Evolutionary conservation across 2,888 invertebrate species (phyloP).

Genomic region (Orthosia gracilis): DNA sequence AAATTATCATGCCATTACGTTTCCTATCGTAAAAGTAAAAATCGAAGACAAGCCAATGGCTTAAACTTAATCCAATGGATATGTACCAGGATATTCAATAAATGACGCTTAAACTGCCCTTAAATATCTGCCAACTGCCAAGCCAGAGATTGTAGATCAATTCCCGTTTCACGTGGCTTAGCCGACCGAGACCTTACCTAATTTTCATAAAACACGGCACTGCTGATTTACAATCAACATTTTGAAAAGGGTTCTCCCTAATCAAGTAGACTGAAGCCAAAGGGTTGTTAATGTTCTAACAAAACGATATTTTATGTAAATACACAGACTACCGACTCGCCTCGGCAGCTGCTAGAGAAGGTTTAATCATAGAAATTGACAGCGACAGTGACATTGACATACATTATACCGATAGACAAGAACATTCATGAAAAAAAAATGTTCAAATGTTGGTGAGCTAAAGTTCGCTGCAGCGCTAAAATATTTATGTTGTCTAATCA

Average conservation of each 20-base stretch:
- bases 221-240: constrained; percentile 31
- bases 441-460: no score
- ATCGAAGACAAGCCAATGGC: no score
- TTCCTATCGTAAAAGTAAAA: no score
- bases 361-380: no score
- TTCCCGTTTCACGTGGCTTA: constrained; percentile 2
- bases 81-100: constrained; percentile 1
- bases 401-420: no score
- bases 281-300: constrained; percentile 27
- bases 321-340: background rate
- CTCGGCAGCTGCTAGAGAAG: background rate
- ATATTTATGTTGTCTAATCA: no score
- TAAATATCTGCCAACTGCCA: background rate
- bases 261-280: background rate
- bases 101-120: background rate
- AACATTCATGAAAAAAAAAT: no score
- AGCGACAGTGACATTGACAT: no score
- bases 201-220: constrained; percentile 45
- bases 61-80: constrained; percentile 11
- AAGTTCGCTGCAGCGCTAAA: no score
- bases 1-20: no score
- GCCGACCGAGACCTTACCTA: constrained; percentile 14
- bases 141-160: constrained; percentile 30
- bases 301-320: constrained; percentile 23
- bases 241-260: constrained; percentile 19